Base-by-base conservation (phyloP, 1,140 invertebrate genomes). In the Ostrea denselamellosa region DNA sequence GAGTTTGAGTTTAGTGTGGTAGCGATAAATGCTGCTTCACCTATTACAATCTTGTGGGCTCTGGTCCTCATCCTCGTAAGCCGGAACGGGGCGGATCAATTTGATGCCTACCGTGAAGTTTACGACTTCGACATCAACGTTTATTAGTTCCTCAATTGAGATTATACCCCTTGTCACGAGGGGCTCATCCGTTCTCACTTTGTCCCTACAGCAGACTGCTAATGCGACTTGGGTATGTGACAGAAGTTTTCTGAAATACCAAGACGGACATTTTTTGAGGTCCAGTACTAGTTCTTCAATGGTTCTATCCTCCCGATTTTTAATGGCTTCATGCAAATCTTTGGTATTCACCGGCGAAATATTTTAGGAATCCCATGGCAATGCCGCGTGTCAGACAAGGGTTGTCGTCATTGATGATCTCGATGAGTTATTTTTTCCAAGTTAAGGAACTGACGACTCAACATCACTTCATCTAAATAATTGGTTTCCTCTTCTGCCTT, bases 321-420 rank as follows among this genome's bases (percentile, higher is more conserved):
- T 52, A 12, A 81, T 53, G 12, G 34, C 34, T 85, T 85, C 58
- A 28, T 56, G 44, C 52, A 68, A 86, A 54, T 77, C 71, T 8
- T 14, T 17, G 8, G 34, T 81, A 7, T 68, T 52, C 34, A 81
- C 51, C 22, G 17, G n/a, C 25, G 22, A 28, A 9, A 22, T 7
- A 8, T 25, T 53, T n/a, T 4, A 56, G 5, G 22, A 53, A 86
- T 53, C 85, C 44, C 44, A 86, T 54, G 10, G 34, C 68, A 17
- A 86, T 86, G 71, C 65, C 68, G 12, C 71, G 34, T 5, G 85
- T 68, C 9, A 86, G 53, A 77, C 85, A 81, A 7, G 34, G 8
- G 14, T 81, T 81, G 25, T 86, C 85, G 65, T 81, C 22, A 56
- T 86, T 86, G 1, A 53, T 25, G n/a, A 86, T 81, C 81, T 86